Percentiles rank a stretch among this genome's conserved stretches.
phyloP scores from a whole-genome alignment of 2,113 vertebrate genomes.

The Oreotrochilus melanogaster region DNA sequence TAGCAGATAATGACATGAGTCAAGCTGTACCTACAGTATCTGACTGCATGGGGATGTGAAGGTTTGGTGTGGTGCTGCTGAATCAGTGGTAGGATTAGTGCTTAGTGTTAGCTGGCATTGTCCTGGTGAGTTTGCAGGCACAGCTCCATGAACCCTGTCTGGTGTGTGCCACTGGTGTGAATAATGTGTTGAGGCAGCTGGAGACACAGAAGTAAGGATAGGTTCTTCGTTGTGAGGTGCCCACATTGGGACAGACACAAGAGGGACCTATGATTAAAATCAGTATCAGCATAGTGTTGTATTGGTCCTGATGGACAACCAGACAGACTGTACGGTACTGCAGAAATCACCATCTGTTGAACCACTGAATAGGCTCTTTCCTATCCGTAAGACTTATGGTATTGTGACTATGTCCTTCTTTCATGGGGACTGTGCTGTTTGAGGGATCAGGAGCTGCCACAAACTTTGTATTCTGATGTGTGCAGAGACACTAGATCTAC shows the following conservation, averaged over 20 bases:
- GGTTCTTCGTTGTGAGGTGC: background rate
- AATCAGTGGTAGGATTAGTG: background rate
- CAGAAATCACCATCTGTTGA: background rate
- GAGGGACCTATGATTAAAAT: background rate
- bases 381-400: background rate
- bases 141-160: accelerated
- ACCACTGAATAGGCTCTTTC: background rate
- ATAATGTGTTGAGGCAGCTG: background rate
- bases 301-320: background rate
- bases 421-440: background rate
- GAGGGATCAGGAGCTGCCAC: background rate
- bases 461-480: background rate
- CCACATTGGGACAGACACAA: background rate
- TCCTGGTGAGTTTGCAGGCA: accelerated
- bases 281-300: background rate
- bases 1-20: background rate
- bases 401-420: background rate
- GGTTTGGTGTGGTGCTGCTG: background rate
- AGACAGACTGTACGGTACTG: background rate
- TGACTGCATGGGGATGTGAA: background rate
- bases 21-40: background rate
- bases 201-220: background rate
- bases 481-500: background rate
- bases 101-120: background rate
- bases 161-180: background rate